Evolutionary conservation across 2,113 vertebrate genomes (phyloP).

Genomic region (Chascanopsetta lugubris): DNA sequence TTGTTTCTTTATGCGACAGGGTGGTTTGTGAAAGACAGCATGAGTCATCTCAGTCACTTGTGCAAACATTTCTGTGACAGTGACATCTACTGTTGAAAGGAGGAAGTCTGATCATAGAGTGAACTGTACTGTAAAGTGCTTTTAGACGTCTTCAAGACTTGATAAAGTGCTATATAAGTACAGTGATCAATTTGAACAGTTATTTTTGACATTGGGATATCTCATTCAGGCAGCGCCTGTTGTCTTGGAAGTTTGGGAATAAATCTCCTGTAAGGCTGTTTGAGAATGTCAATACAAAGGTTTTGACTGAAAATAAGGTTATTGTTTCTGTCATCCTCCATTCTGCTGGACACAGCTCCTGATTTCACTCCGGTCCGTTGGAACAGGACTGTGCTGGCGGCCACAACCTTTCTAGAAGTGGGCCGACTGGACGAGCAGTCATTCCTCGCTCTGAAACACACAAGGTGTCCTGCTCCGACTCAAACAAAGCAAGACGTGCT

Average conservation of each 20-base stretch:
- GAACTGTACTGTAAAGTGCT: not conserved
- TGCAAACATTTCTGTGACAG: not conserved
- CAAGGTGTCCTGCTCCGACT: not conserved
- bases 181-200: not conserved
- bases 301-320: conserved; percentile 3
- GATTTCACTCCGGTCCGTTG: not conserved
- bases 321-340: not conserved
- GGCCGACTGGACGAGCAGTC: not conserved
- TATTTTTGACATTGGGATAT: not conserved
- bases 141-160: not conserved
- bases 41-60: no score
- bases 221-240: not conserved
- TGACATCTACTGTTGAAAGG: not conserved
- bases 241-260: not conserved
- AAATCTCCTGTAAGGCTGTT: not conserved
- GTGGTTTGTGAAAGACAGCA: no score
- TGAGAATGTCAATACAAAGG: not conserved
- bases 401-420: not conserved
- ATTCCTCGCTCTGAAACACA: conserved; percentile 1
- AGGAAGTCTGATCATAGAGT: not conserved
- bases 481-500: not conserved
- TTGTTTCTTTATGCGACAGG: no score
- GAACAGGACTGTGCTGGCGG: not conserved
- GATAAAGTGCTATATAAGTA: not conserved
- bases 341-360: conserved; percentile 7